Conservation (phyloP, 2,888 invertebrate genomes). For the Campopleginae sp. region DNA sequence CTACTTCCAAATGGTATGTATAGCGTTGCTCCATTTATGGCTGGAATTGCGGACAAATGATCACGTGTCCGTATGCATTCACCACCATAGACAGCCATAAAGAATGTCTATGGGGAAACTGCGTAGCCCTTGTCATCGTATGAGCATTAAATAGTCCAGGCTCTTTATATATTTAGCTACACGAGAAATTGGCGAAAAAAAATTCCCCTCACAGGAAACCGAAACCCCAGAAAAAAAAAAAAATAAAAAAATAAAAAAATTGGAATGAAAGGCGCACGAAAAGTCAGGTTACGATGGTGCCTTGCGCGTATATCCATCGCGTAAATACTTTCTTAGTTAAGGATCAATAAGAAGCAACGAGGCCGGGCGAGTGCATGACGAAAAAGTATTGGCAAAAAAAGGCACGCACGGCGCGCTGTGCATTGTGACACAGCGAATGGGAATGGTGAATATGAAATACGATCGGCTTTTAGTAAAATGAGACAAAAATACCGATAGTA, state of each 20-base stretch:
- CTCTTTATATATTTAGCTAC: not conserved
- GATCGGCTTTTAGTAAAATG: slow-evolving; percentile 83
- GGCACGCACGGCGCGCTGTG: slow-evolving; percentile 53
- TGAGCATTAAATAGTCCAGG: not conserved
- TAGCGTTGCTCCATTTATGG: slow-evolving; percentile 76
- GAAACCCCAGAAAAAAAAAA: slow-evolving; percentile 43
- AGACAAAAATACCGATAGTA: slow-evolving; percentile 79
- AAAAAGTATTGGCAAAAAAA: slow-evolving; percentile 65
- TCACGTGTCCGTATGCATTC: slow-evolving; percentile 70
- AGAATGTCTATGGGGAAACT: not conserved
- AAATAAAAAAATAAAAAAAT: slow-evolving; percentile 53
- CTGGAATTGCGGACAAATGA: slow-evolving; percentile 82
- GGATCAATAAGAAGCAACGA: not conserved
- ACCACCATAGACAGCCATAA: not conserved
- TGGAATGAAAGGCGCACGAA: slow-evolving; percentile 60
- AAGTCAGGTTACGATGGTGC: slow-evolving; percentile 74
- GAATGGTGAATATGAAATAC: slow-evolving; percentile 78
- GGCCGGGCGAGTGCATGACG: slow-evolving; percentile 39
- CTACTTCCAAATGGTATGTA: slow-evolving; percentile 72
- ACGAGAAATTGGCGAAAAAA: slow-evolving; percentile 52
- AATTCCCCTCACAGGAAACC: slow-evolving; percentile 57
- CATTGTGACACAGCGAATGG: slow-evolving; percentile 64
- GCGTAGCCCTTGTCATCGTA: not conserved
- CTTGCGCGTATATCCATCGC: slow-evolving; percentile 19
- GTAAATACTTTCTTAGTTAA: slow-evolving; percentile 24